Evolutionary conservation across 2,888 invertebrate genomes (phyloP).

Genomic region (Archips crataeganus): DNA sequence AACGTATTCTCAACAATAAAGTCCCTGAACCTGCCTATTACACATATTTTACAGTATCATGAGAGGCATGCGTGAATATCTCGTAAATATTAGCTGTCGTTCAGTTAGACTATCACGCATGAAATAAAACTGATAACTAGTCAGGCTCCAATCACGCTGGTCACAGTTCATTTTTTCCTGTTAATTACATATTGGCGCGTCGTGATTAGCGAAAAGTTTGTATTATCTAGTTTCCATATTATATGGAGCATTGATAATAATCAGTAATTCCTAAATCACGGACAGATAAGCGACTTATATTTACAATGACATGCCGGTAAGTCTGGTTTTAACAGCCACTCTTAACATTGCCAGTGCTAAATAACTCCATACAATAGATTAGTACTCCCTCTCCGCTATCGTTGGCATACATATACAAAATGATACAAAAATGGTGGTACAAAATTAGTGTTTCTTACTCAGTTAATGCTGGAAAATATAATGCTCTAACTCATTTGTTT

Average conservation of each 20-base stretch:
- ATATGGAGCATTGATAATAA: conserved; percentile 10
- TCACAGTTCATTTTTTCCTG: conserved; percentile 6
- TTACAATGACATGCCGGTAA: conserved; percentile 16
- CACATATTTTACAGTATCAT: background rate
- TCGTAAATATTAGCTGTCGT: background rate
- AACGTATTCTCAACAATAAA: no score
- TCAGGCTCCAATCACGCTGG: conserved; percentile 6
- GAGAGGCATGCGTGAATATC: background rate
- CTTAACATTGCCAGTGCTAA: background rate
- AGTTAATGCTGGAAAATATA: no score
- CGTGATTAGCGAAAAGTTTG: conserved; percentile 16
- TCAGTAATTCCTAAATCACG: conserved; percentile 26
- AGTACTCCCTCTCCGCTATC: no score
- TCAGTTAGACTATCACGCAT: background rate
- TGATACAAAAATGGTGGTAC: no score
- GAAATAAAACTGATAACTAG: background rate
- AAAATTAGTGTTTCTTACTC: no score
- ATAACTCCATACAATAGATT: no score
- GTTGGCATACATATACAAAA: no score
- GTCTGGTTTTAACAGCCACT: background rate
- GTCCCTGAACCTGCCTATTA: no score
- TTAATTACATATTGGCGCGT: conserved; percentile 3
- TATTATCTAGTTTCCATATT: conserved; percentile 16
- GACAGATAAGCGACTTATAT: conserved; percentile 19
- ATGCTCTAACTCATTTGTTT: no score